Percentiles rank a stretch among this genome's conserved stretches.
These are phyloP conservation scores for Bubo blakistoni DNA, from an alignment of 2,113 vertebrate genomes.

Conservation along the genomic window DNA sequence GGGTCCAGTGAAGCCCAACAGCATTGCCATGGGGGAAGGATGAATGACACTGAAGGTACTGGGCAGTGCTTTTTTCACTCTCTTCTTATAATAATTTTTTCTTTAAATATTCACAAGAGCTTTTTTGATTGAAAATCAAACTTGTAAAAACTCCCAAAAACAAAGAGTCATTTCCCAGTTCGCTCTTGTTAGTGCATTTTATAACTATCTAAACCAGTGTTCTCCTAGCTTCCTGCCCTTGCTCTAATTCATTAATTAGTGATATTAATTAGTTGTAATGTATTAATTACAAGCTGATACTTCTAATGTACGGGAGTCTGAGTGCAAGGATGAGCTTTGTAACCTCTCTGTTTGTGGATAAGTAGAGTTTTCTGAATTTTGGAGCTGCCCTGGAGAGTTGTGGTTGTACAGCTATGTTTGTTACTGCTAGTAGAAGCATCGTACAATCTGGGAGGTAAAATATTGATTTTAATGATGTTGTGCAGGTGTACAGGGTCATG, in stretches of 20 bases:
- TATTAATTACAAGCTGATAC: constrained; percentile 1
- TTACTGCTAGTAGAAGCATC: not conserved
- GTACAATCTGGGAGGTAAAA: not conserved
- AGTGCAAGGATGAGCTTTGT: not conserved
- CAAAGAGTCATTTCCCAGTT: not conserved
- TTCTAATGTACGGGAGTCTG: not conserved
- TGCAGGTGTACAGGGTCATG: not conserved
- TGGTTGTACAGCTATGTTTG: not conserved
- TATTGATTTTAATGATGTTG: not conserved
- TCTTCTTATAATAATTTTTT: not conserved
- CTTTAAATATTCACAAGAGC: not conserved
- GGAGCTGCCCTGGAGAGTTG: not conserved
- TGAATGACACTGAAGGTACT: not conserved
- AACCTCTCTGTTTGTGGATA: not conserved
- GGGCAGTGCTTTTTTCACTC: not conserved
- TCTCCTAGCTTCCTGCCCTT: not conserved
- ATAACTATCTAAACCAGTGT: not conserved
- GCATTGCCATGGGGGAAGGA: not conserved
- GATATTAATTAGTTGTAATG: constrained; percentile 1
- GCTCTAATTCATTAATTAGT: constrained; percentile 8
- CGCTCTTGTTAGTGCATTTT: not conserved
- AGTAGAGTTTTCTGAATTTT: not conserved
- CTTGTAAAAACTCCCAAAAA: not conserved
- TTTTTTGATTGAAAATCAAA: not conserved
- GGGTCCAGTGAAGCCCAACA: accelerated